Conservation (phyloP, 2,888 invertebrate species). For the Ethmia dodecea region DNA sequence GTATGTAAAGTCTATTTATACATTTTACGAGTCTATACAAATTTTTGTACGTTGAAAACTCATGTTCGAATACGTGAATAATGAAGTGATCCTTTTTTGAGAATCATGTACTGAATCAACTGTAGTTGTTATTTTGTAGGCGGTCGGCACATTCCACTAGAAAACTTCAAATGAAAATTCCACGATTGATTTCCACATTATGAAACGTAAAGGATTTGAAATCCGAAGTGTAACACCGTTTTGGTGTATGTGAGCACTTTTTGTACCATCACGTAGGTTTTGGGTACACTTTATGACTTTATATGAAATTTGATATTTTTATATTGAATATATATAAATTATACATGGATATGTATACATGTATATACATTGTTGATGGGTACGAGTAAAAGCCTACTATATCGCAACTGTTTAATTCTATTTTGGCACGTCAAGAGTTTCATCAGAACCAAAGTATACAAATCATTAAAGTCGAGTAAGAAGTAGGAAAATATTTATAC, state of each 20-base stretch:
- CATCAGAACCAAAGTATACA: constrained; percentile 78
- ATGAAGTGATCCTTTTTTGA: constrained; percentile 74
- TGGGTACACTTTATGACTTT: constrained; percentile 79
- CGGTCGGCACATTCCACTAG: constrained; percentile 77
- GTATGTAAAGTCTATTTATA: constrained; percentile 76
- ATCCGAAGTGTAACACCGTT: constrained; percentile 66
- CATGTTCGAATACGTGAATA: constrained; percentile 65
- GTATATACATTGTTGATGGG: constrained; percentile 77
- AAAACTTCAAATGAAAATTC: constrained; percentile 67
- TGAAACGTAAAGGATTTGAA: constrained; percentile 67
- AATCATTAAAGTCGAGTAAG: constrained; percentile 76
- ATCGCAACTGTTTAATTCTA: constrained; percentile 77
- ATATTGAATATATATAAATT: constrained; percentile 78
- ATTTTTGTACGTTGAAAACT: constrained; percentile 72
- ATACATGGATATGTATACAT: constrained; percentile 77
- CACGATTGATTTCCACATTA: constrained; percentile 73
- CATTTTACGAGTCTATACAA: constrained; percentile 77
- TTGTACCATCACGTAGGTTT: constrained; percentile 77
- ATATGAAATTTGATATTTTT: constrained; percentile 78
- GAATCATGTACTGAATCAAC: constrained; percentile 73
- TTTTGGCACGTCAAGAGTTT: constrained; percentile 75
- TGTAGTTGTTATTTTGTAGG: constrained; percentile 72
- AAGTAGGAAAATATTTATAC: constrained; percentile 77
- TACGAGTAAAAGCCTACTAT: constrained; percentile 73
- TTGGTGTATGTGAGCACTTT: constrained; percentile 66